Base-by-base conservation (phyloP, 2,888 invertebrate genomes). In the Unio delphinus region DNA sequence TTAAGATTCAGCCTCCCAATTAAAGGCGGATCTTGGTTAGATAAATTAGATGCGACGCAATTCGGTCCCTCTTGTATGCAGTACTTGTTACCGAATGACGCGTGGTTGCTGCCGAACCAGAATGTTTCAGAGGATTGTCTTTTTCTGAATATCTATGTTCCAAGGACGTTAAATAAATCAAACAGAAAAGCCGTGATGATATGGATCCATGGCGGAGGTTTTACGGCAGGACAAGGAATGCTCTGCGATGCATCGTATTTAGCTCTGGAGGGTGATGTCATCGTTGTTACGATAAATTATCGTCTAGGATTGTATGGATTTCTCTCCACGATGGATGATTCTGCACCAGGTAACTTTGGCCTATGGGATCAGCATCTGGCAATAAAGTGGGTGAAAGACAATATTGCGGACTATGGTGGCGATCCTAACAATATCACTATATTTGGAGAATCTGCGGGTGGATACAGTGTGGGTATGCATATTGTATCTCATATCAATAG, bases 141-240 rank as follows among this genome's bases (percentile, higher is more conserved):
- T 4, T 73, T 78, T 34, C 64, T 84, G 7, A 80, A 80, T 61
- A 68, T 84, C 11, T 79, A 72, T 65, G 73, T 82, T 17, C 84
- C 84, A 15, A 30, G 67, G 4, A 34, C 58, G n/a, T 64, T 78
- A 4, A 54, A 72, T 30, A 65, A 56, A 62, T 54, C 58, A 11
- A 57, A 28, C 4, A 71, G 64, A 15, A 74, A 70, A 60, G 65
- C 84, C 20, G 81, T 81, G 0, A 80, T 84, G 76, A 68, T 84
- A 1, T 84, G 78, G 78, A 80, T 84, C 30, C 81, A 84, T 70
- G 82, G 84, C 1, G 84, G 84, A 0, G 72, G 79, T 7, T 81
- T 81, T 54, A 75, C 69, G 1, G 70, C 69, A 11, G 82, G 83
- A 5, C 74, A 74, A n/a, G 78, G 74, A 8, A 74, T 74, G n/a